A percentile compares a stretch with the other conserved stretches of the same genome.
Conservation (phyloP, 2,113 vertebrate genomes). For the Rhombomys opimus region DNA sequence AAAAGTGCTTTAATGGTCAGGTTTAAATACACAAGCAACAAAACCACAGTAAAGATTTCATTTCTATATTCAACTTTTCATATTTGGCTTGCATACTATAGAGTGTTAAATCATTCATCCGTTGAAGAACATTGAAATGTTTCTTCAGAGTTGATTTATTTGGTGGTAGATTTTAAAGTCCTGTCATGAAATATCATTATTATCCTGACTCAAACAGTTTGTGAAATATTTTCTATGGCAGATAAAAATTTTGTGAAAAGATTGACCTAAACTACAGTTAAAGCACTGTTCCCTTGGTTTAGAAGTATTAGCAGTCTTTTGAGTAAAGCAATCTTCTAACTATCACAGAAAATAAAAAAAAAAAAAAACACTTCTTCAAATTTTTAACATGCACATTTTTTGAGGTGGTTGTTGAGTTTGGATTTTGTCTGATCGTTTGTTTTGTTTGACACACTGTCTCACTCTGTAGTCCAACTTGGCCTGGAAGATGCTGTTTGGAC, state of each 20-base stretch:
- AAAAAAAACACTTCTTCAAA: background rate
- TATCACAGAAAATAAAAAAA: background rate
- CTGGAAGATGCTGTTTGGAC: background rate
- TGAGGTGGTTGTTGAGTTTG: background rate
- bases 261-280: background rate
- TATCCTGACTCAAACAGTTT: background rate
- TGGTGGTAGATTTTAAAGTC: conserved; percentile 49
- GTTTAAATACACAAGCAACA: conserved; percentile 75
- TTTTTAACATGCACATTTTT: background rate
- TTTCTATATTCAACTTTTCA: conserved; percentile 64
- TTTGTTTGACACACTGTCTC: background rate
- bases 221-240: background rate
- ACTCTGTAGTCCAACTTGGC: background rate
- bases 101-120: conserved; percentile 26
- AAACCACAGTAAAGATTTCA: conserved; percentile 73
- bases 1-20: conserved; percentile 75
- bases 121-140: conserved; percentile 59
- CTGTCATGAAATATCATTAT: background rate
- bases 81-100: conserved; percentile 22
- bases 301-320: background rate
- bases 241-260: background rate
- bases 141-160: background rate
- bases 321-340: background rate
- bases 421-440: background rate
- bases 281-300: background rate